Percentiles rank a stretch among this genome's conserved stretches.
These are phyloP conservation scores for Lates calcarifer DNA, from an alignment of 2,113 vertebrate species.

Conservation along the genomic window DNA sequence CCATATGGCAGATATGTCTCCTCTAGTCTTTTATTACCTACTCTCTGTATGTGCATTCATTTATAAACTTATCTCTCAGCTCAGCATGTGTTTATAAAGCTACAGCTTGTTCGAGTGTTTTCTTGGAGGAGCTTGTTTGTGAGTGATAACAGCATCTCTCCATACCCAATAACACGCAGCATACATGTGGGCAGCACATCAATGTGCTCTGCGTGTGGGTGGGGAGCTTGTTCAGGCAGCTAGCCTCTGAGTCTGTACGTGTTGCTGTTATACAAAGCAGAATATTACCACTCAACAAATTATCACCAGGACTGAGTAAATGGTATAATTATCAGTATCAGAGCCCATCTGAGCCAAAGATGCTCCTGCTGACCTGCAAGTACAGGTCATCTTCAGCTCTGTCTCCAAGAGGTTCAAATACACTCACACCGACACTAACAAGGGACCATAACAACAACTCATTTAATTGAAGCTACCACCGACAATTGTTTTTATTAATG, in stretches of 20 bases:
- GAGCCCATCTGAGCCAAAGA: not conserved
- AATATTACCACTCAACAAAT: conserved; percentile 16
- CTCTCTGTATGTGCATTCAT: conserved; percentile 44
- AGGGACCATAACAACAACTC: not conserved
- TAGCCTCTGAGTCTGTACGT: conserved; percentile 1
- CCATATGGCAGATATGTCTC: not conserved
- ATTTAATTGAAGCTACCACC: not conserved
- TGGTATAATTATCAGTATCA: not conserved
- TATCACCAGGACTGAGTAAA: not conserved
- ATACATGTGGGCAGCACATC: conserved; percentile 27
- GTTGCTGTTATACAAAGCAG: conserved; percentile 3
- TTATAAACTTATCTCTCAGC: conserved; percentile 27
- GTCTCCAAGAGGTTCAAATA: too few species aligned
- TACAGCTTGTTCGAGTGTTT: conserved; percentile 49
- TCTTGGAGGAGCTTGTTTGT: conserved; percentile 71
- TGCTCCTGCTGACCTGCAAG: not conserved
- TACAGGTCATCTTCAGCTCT: not conserved
- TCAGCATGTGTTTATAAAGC: conserved; percentile 40
- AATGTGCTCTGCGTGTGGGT: conserved; percentile 11
- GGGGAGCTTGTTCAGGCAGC: not conserved
- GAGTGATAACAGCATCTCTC: conserved; percentile 36
- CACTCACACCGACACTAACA: too few species aligned
- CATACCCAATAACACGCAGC: conserved; percentile 14
- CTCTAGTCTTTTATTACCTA: not conserved
- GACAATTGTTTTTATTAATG: too few species aligned